Evolutionary conservation across 2,888 invertebrate genomes (phyloP).

Genomic region (Caenorhabditis drosophilae): DNA sequence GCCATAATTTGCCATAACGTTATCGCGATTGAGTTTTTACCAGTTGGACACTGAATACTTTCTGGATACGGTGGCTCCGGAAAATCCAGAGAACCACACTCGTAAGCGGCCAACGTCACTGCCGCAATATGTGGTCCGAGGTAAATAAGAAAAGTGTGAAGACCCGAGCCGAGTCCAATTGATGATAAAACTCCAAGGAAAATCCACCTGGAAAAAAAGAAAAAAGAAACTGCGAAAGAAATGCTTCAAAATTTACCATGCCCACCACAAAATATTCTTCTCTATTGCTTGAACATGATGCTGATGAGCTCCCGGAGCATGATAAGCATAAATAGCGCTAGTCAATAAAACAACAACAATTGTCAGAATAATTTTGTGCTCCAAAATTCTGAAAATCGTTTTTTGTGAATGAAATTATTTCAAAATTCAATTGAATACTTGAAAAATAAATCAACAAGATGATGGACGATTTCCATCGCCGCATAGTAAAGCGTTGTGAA

Average conservation of each 20-base stretch:
- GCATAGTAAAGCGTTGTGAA: slow-evolving; percentile 70
- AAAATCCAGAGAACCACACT: slow-evolving; percentile 91
- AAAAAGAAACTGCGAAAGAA: neutral
- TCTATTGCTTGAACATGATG: slow-evolving; percentile 55
- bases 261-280: slow-evolving; percentile 76
- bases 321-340: slow-evolving; percentile 65
- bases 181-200: slow-evolving; percentile 93
- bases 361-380: slow-evolving; percentile 52
- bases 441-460: slow-evolving; percentile 41
- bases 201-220: slow-evolving; percentile 76
- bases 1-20: slow-evolving; percentile 91
- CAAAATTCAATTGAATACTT: slow-evolving; percentile 25
- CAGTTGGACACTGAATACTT: slow-evolving; percentile 72
- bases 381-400: slow-evolving; percentile 66
- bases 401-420: slow-evolving; percentile 1
- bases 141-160: slow-evolving; percentile 97
- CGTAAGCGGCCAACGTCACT: slow-evolving; percentile 96
- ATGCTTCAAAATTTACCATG: slow-evolving; percentile 76
- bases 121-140: slow-evolving; percentile 98
- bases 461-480: slow-evolving; percentile 66
- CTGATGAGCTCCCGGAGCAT: slow-evolving; percentile 69
- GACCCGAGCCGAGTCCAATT: slow-evolving; percentile 93
- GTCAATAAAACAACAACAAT: slow-evolving; percentile 48
- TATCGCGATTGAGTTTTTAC: slow-evolving; percentile 71
- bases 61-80: slow-evolving; percentile 98